A percentile compares a stretch with the other conserved stretches of the same genome.
These are phyloP conservation scores for Callaeas wilsoni DNA, from an alignment of 2,113 vertebrate genomes.

Conservation along the genomic window DNA sequence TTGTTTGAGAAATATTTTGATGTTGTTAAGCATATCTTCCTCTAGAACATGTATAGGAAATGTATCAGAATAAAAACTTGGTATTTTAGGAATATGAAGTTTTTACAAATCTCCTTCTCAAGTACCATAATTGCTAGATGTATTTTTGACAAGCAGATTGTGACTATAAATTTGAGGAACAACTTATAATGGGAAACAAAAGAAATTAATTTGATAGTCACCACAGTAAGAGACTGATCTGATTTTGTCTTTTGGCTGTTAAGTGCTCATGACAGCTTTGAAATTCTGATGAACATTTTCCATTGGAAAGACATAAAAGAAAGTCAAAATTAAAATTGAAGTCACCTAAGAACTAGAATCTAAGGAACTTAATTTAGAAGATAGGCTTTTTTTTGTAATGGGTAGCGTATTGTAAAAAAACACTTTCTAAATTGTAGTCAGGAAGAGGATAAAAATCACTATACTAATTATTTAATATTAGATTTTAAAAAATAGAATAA, in stretches of 20 bases:
- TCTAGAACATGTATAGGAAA: neutral
- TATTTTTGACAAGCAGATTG: neutral
- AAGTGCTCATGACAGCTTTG: neutral
- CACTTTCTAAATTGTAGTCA: neutral
- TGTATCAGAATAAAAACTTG: neutral
- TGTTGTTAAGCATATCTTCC: neutral
- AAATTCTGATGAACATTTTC: neutral
- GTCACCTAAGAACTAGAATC: neutral
- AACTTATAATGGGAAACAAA: neutral
- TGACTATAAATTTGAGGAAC: neutral
- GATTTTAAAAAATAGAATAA: neutral
- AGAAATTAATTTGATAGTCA: neutral
- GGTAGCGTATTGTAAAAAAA: neutral
- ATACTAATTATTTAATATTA: neutral
- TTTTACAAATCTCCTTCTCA: neutral
- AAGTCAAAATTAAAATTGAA: neutral
- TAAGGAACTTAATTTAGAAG: neutral
- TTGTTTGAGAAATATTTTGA: neutral
- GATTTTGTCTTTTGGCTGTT: neutral
- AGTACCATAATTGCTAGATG: neutral
- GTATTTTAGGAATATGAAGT: neutral
- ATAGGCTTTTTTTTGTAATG: neutral
- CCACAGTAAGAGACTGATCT: neutral
- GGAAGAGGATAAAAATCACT: neutral
- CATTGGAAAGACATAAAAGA: neutral